Conservation (phyloP, 2,113 vertebrate genomes). For the Callipepla californica region DNA sequence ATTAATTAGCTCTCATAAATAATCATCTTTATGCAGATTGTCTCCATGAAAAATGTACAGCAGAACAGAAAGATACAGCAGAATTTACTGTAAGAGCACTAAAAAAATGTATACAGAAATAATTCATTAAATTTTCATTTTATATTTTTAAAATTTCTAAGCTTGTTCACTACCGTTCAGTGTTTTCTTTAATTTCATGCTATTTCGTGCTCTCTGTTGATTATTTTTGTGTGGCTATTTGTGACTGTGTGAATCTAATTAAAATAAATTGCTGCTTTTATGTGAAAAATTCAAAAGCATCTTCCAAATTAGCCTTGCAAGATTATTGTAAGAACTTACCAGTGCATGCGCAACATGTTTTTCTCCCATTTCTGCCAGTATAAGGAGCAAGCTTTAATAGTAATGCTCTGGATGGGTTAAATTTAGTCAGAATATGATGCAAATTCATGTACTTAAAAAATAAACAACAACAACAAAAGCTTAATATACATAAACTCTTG, state of each 20-base stretch:
- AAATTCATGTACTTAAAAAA: not conserved
- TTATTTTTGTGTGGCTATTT: slow-evolving; percentile 29
- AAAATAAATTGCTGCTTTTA: slow-evolving; percentile 63
- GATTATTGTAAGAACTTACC: slow-evolving; percentile 4
- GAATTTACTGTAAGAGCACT: not conserved
- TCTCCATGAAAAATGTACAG: not conserved
- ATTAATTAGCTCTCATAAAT: slow-evolving; percentile 39
- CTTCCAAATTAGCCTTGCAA: slow-evolving; percentile 23
- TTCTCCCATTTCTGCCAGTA: not conserved
- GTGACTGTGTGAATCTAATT: slow-evolving; percentile 40
- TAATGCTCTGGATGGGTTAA: not conserved
- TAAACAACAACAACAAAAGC: not conserved
- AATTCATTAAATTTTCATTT: not conserved
- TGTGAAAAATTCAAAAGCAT: slow-evolving; percentile 22
- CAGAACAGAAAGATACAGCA: not conserved
- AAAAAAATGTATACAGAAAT: not conserved
- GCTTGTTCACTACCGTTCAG: not conserved
- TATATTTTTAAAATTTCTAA: slow-evolving; percentile 8
- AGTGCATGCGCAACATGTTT: not conserved
- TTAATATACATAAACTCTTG: not conserved
- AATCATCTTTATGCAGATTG: not conserved
- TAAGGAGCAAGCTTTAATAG: not conserved
- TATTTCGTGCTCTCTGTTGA: slow-evolving; percentile 44
- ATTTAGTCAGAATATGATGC: not conserved
- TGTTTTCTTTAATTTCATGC: slow-evolving; percentile 39